Evolutionary conservation across 2,888 invertebrate genomes (phyloP), one percentile per base, ranked within the genome.

Genomic region (Athalia circularis): DNA sequence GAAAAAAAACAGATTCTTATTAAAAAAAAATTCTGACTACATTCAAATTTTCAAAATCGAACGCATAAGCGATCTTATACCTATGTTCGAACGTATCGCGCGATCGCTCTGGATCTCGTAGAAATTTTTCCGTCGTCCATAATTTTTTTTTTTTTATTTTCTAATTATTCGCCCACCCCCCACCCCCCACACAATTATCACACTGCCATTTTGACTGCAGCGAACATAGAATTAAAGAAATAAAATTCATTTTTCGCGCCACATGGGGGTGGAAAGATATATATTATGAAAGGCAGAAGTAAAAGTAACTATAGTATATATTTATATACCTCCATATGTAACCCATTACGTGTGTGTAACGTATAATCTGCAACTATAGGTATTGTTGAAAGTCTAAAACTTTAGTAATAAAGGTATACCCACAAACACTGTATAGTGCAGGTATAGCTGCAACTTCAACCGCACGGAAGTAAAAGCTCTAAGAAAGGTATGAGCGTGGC

Each of bases 241-340:
- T 29, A 29, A 29, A 29, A 29, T 29, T 29, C 29, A 29, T 29
- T 29, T 29, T 29, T 29, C 1, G 29, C 29, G 2, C 29, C 2
- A 29, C 29, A 29, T 2, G 29, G 29, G 29, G 29, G 29, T 48
- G 9, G n/a, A 65, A 65, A 65, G 48, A 13, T 65, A 48, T 65
- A 65, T 11, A 47, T 47, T 5, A n/a, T 65, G 48, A 65, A 65
- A 65, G 48, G 0, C 7, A 15, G 65, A 65, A 65, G 65, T 65
- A n/a, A 65, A 13, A 48, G 65, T 13, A 47, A 9, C 5, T 11
- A 9, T 65, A 29, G 5, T 6, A 62, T 62, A 5, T 7, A 15
- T 29, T 29, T 29, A 29, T 29, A 62, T 4, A 62, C 59, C 5
- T 7, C n/a, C 13, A 0, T 5, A 59, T 13, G 29, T 29, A 29